Evolutionary conservation across 2,888 invertebrate genomes (phyloP), one percentile per base, ranked within the genome.

Genomic region (Lutraria lutraria): DNA sequence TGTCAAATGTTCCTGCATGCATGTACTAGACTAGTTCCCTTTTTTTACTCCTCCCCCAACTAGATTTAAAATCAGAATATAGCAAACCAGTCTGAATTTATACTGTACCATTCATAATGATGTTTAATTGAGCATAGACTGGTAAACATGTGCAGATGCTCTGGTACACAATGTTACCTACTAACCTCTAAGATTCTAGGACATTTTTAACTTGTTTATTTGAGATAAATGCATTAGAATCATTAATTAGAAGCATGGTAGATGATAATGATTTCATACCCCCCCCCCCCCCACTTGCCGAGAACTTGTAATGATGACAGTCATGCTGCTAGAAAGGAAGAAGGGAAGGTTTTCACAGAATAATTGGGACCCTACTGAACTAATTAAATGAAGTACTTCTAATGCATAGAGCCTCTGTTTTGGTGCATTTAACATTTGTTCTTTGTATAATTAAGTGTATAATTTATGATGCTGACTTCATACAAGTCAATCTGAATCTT

Each of bases 101-200:
- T 34, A 76, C 16, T 34, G 76, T 31, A 4, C 76, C 76, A 76
- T 31, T 76, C 34, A 34, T 76, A 34, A 76, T 76, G 31, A 31
- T 19, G 76, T 76, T 76, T 76, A 76, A 76, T 76, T 76, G 76
- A 76, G 76, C 76, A 76, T 76, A 34, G 31, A 34, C 76, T 34
- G 34, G 34, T 34, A 16, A 19, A 76, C 76, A 34, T 34, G 29
- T 76, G 76, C 76, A 76, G 63, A 34, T 76, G 76, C 31, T 76
- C 34, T 31, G 76, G 31, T 76, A 31, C 25, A 16, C 31, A 31
- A 34, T 13, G 34, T 76, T 34, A 76, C 76, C 76, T 34, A 76
- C 31, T 76, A 76, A 76, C 76, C 76, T 31, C 76, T 0, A 34
- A 34, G 0, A 19, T 76, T 76, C 34, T 13, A 34, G 76, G 76